A percentile compares a stretch with the other conserved stretches of the same genome.
These are phyloP conservation scores for Buceros bicornis DNA, from an alignment of 2,797 vertebrate genomes.

Conservation along the genomic window DNA sequence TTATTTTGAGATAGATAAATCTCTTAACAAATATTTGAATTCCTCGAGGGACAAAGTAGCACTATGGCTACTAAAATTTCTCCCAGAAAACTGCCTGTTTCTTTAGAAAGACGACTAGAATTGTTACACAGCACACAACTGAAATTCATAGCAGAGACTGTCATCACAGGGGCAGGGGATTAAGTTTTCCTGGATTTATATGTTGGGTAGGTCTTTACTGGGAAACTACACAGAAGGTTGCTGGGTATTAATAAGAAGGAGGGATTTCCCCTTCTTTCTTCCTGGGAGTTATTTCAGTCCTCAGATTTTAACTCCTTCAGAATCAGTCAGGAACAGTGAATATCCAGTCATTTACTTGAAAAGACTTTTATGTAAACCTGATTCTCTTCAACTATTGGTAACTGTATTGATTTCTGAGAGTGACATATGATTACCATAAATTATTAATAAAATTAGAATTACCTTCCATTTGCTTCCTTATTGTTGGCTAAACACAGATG, in stretches of 20 bases:
- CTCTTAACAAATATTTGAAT: not conserved
- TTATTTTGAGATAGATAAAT: not conserved
- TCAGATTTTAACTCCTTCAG: not conserved
- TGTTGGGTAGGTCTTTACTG: not conserved
- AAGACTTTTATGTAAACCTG: not conserved
- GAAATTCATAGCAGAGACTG: not conserved
- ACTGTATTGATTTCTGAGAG: not conserved
- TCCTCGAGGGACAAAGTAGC: not conserved
- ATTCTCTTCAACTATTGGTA: not conserved
- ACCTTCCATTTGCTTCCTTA: not conserved
- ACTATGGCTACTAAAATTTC: not conserved
- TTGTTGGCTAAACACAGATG: not conserved
- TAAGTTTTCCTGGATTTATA: not conserved
- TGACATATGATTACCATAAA: not conserved
- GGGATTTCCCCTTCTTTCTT: not conserved
- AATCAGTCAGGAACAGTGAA: not conserved
- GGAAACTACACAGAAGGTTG: not conserved
- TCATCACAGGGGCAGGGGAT: not conserved
- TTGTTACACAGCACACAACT: not conserved
- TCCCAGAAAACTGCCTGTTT: not conserved
- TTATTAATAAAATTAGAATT: not conserved
- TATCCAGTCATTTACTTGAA: not conserved
- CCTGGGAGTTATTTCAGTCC: not conserved
- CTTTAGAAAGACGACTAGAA: not conserved
- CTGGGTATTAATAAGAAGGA: not conserved